phyloP scores from a whole-genome alignment of 1,140 invertebrate species.

The Oedothorax gibbosus region DNA sequence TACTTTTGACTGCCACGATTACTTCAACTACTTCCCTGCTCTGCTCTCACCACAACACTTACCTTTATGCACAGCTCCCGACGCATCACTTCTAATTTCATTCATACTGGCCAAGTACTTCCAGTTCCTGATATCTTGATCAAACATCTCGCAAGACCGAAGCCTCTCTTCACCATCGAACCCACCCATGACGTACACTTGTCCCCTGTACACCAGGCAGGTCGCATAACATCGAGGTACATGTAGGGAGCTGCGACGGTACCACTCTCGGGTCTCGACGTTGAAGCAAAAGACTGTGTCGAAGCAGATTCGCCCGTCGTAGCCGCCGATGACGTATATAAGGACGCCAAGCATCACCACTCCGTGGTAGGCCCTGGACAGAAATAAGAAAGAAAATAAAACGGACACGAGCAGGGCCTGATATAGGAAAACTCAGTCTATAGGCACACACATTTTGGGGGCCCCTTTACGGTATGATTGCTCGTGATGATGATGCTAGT shows the following conservation, averaged over 20 bases:
- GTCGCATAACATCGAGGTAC: conserved; percentile 26
- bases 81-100: conserved; percentile 82
- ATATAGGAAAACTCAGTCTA: too few relatives aligned
- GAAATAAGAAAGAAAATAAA: background rate
- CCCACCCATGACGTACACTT: conserved; percentile 53
- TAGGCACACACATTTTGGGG: too few relatives aligned
- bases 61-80: conserved; percentile 64
- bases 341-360: conserved; percentile 76
- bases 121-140: conserved; percentile 35
- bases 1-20: background rate
- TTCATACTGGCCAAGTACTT: conserved; percentile 67
- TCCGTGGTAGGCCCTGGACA: conserved; percentile 79
- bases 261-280: conserved; percentile 17
- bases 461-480: too few relatives aligned
- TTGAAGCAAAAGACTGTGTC: conserved; percentile 3
- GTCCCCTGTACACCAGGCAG: background rate
- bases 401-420: too few relatives aligned
- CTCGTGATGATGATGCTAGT: too few relatives aligned
- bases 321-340: conserved; percentile 83
- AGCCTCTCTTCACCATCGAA: conserved; percentile 51
- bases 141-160: conserved; percentile 43
- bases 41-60: background rate
- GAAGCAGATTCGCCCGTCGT: conserved; percentile 70
- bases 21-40: background rate
- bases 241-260: background rate